A percentile compares a stretch with the other conserved stretches of the same genome.
Conservation (phyloP, 92 coral and sea anemone species). For the Zoanthus sociatus region DNA sequence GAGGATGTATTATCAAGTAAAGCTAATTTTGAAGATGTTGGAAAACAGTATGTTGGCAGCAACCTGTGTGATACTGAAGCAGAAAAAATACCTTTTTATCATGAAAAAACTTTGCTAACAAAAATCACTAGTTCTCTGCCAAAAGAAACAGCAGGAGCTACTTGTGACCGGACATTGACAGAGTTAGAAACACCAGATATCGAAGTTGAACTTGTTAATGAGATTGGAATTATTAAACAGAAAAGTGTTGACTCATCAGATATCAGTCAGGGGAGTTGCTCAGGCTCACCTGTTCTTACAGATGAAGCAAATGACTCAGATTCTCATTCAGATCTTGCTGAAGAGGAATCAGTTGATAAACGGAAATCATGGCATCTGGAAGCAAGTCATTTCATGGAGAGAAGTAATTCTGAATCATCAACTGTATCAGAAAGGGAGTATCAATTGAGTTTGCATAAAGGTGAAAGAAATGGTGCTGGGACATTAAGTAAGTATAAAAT, state of each 20-base stretch:
- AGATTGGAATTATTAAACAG: slow-evolving; percentile 71
- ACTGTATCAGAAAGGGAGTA: slow-evolving; percentile 85
- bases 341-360: slow-evolving; percentile 58
- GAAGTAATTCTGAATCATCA: slow-evolving; percentile 87
- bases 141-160: slow-evolving; percentile 3
- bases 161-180: neutral
- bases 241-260: slow-evolving; percentile 79
- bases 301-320: slow-evolving; percentile 88
- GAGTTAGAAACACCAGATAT: slow-evolving; percentile 62
- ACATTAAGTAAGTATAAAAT: slow-evolving; percentile 1
- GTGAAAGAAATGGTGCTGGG: neutral
- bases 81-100: neutral
- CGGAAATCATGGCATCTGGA: slow-evolving; percentile 64
- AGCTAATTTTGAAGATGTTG: neutral
- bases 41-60: slow-evolving; percentile 8
- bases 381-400: slow-evolving; percentile 56
- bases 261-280: slow-evolving; percentile 43
- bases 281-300: slow-evolving; percentile 57
- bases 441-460: slow-evolving; percentile 22
- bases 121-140: neutral
- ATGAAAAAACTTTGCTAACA: neutral
- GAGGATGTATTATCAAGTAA: neutral
- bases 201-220: slow-evolving; percentile 74
- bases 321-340: slow-evolving; percentile 78
- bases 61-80: neutral